These are phyloP conservation scores for Siphamia tubifer DNA, from an alignment of 2,113 vertebrate genomes.

Conservation along the genomic window DNA sequence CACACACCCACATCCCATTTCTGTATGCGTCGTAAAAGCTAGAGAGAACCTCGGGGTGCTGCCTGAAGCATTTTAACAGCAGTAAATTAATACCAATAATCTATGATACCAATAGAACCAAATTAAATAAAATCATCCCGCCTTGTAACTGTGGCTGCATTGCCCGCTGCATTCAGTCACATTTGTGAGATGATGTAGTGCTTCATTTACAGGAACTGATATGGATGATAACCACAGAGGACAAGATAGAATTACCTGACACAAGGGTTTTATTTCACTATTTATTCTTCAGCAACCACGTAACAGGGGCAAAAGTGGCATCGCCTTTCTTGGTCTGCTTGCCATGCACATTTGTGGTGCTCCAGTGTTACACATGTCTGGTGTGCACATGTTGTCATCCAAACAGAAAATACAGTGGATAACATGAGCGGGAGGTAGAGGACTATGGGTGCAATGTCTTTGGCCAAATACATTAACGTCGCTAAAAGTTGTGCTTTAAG, in stretches of 20 bases:
- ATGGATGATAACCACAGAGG: constrained; percentile 60
- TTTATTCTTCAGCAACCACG: constrained; percentile 55
- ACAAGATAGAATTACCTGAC: constrained; percentile 58
- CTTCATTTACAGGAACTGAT: constrained; percentile 66
- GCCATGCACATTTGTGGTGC: constrained; percentile 48
- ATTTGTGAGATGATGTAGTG: constrained; percentile 45
- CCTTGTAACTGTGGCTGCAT: constrained; percentile 3
- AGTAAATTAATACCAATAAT: not conserved
- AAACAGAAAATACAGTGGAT: not conserved
- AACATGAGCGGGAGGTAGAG: too few species aligned
- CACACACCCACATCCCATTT: constrained; percentile 50
- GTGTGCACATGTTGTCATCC: not conserved
- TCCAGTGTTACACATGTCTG: constrained; percentile 36
- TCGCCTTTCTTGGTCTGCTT: constrained; percentile 52
- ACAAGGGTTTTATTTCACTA: constrained; percentile 50
- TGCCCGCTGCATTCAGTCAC: constrained; percentile 11
- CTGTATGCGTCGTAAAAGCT: constrained; percentile 27
- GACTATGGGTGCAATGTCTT: too few species aligned
- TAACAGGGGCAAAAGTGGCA: constrained; percentile 35
- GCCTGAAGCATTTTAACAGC: constrained; percentile 19
- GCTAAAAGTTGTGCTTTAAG: too few species aligned
- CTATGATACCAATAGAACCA: not conserved
- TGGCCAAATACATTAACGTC: too few species aligned
- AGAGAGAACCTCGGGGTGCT: constrained; percentile 4
- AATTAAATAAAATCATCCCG: constrained; percentile 1